Base-by-base conservation (phyloP, 2,888 invertebrate genomes). In the Meta bourneti region DNA sequence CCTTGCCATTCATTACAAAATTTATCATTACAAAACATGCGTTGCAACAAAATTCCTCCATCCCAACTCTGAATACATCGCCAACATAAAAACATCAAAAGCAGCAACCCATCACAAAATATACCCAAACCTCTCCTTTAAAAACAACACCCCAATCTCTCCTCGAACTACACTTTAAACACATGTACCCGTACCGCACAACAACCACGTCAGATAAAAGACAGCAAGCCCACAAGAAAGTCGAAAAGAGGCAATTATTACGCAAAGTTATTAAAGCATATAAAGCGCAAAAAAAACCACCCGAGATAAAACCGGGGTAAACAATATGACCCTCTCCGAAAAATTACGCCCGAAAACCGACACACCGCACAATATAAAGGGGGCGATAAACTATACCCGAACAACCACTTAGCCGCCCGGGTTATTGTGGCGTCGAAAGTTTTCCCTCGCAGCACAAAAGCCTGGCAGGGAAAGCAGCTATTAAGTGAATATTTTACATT, bases 401-500 rank as follows among this genome's bases (percentile, higher is more conserved):
- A 71, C 70, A 89, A 16, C 75, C 81, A 82, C 87, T 87, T 87
- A 79, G 71, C 34, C 71, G 0, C 52, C 19, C 49, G 69, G 82
- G 89, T 77, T 79, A 83, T 88, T 83, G 71, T 77, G 19, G 54
- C n/a, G 75, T 6, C 82, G 75, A 82, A 81, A 81, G 61, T 78
- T 88, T 78, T 48, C 69, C 83, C 80, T 51, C n/a, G 49, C n/a
- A 61, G 74, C 74, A 72, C 74, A 84, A 78, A 90, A 78, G 71
- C 48, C 20, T 48, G 7, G 34, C 77, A 70, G 79, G 61, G 54
- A 83, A 84, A 75, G 61, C 77, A 74, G 75, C 90, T 90, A 90
- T 90, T 90, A 90, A 90, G 86, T 90, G 90, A 90, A 90, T 90
- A 90, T 90, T 84, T 90, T 90, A 86, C 90, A 90, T 79, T 90